phyloP scores from a whole-genome alignment of 2,797 vertebrate species.

The Falco columbarius region DNA sequence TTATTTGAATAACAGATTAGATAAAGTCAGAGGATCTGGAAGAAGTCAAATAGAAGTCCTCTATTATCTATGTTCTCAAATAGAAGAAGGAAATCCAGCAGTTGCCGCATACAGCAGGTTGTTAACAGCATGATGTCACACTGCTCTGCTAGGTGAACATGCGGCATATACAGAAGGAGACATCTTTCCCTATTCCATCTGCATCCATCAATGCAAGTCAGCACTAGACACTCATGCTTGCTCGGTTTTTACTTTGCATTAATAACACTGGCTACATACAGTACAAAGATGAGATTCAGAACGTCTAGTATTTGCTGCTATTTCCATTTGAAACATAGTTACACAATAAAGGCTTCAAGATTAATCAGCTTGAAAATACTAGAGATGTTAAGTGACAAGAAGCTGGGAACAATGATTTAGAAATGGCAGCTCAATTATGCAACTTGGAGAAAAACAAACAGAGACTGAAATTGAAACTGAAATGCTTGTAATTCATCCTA shows the following conservation, averaged over 20 bases:
- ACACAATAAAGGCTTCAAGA: conserved; percentile 7
- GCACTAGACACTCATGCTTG: neutral
- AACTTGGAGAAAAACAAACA: conserved; percentile 33
- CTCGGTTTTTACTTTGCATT: neutral
- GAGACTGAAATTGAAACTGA: conserved; percentile 46
- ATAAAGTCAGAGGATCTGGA: neutral
- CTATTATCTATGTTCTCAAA: neutral
- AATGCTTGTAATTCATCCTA: conserved; percentile 38
- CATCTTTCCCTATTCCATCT: neutral
- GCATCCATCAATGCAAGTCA: neutral
- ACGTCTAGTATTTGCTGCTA: neutral
- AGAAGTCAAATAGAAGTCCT: neutral
- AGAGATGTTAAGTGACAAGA: conserved; percentile 43
- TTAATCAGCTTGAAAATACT: conserved; percentile 37
- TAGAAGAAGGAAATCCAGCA: neutral
- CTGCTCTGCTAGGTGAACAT: neutral
- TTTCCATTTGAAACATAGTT: conserved; percentile 40
- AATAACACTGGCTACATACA: neutral
- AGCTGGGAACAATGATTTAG: conserved; percentile 37
- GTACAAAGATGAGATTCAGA: neutral
- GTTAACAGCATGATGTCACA: neutral
- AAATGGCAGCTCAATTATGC: conserved; percentile 51
- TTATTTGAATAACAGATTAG: neutral
- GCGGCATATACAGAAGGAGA: neutral
- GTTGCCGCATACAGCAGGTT: neutral